phyloP scores from a whole-genome alignment of 2,113 vertebrate species.

The Tringa solitaria region DNA sequence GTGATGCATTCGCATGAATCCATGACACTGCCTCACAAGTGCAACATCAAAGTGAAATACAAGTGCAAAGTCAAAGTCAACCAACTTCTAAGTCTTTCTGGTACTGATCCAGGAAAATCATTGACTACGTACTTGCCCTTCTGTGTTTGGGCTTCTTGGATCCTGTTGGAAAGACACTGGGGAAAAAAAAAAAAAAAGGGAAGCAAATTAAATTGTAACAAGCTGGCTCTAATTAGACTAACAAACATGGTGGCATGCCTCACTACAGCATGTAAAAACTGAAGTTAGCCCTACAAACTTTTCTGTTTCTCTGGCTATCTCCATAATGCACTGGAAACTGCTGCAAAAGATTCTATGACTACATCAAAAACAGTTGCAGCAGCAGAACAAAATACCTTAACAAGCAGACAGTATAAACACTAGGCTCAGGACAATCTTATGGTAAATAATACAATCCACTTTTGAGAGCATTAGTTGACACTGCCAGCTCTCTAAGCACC shows the following conservation, averaged over 20 bases:
- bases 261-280: background rate
- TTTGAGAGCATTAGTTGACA: background rate
- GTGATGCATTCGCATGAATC: fast-evolving
- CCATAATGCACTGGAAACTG: fast-evolving
- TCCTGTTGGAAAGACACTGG: background rate
- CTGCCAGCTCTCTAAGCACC: background rate
- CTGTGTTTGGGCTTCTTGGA: background rate
- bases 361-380: background rate
- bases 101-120: fast-evolving
- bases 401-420: background rate
- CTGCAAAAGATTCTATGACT: background rate
- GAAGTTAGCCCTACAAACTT: background rate
- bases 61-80: background rate
- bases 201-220: background rate
- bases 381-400: background rate
- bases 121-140: fast-evolving
- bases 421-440: fast-evolving
- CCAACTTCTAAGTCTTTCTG: background rate
- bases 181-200: background rate
- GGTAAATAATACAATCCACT: background rate
- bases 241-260: fast-evolving
- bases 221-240: background rate
- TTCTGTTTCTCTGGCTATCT: background rate
- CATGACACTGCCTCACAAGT: background rate
- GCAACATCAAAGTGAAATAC: background rate